phyloP scores from a whole-genome alignment of 2,797 vertebrate genomes.

The Poecilia wingei region DNA sequence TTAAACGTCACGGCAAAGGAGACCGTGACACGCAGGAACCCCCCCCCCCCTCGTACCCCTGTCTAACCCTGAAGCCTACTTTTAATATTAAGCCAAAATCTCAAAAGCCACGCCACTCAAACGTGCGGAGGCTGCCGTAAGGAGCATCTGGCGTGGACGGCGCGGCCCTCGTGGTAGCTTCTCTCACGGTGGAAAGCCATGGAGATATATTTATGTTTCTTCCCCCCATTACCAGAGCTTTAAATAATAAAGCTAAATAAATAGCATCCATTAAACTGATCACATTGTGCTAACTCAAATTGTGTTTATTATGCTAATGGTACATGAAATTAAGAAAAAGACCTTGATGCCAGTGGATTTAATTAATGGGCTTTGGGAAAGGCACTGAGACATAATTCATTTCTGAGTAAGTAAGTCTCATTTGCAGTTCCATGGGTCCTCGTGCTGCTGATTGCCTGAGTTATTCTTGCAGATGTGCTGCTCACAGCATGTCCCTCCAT shows the following conservation, averaged over 20 bases:
- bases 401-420: conserved; percentile 98
- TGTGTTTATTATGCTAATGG: conserved; percentile 99
- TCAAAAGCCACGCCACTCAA: conserved; percentile 74
- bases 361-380: conserved; percentile 99
- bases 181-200: conserved; percentile 87
- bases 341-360: conserved; percentile 99
- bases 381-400: conserved; percentile 98
- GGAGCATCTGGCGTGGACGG: conserved; percentile 87
- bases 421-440: conserved; percentile 97
- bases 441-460: conserved; percentile 98
- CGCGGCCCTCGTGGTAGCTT: conserved; percentile 86
- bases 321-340: conserved; percentile 99
- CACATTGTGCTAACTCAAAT: conserved; percentile 99
- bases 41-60: not conserved
- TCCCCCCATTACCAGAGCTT: conserved; percentile 90
- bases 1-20: conserved; percentile 62
- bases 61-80: conserved; percentile 35
- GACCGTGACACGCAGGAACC: conserved; percentile 62
- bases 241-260: conserved; percentile 99
- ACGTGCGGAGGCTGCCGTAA: conserved; percentile 81
- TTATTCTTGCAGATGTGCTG: conserved; percentile 99
- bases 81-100: conserved; percentile 75
- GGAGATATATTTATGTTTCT: conserved; percentile 92
- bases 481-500: conserved; percentile 98
- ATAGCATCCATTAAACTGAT: conserved; percentile 99